phyloP scores from a whole-genome alignment of 2,888 invertebrate species.

The Drosophila mulleri region DNA sequence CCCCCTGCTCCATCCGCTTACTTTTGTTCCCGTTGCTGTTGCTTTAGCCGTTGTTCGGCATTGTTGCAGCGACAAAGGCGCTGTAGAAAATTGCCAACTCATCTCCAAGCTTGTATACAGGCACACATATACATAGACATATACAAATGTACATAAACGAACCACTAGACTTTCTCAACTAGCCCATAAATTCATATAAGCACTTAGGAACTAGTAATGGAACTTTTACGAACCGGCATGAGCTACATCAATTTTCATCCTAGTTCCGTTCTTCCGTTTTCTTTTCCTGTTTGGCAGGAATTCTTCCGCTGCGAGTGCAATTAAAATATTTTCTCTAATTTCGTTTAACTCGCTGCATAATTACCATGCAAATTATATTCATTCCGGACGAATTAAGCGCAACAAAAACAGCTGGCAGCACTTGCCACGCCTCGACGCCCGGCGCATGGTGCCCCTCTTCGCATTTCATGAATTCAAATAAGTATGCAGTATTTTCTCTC shows the following conservation, averaged over 20 bases:
- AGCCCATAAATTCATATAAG: too few species aligned
- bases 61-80: slow-evolving; percentile 39
- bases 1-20: background rate
- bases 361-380: slow-evolving; percentile 59
- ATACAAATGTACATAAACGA: background rate
- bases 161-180: background rate
- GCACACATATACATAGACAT: too few species aligned
- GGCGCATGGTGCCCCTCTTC: background rate
- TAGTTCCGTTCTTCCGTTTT: slow-evolving; percentile 18
- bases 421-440: background rate
- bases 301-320: slow-evolving; percentile 29
- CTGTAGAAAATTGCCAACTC: slow-evolving; percentile 19
- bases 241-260: background rate
- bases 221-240: background rate
- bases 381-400: slow-evolving; percentile 63
- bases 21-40: background rate
- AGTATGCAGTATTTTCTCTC: slow-evolving; percentile 37
- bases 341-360: slow-evolving; percentile 36
- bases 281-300: background rate
- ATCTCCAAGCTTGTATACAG: slow-evolving; percentile 8
- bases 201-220: background rate
- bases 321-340: slow-evolving; percentile 70
- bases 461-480: slow-evolving; percentile 49
- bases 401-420: slow-evolving; percentile 25
- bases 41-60: slow-evolving; percentile 11